A percentile compares a stretch with the other conserved stretches of the same genome.
Conservation (phyloP, 2,888 invertebrate genomes). For the Xanthia togata region DNA sequence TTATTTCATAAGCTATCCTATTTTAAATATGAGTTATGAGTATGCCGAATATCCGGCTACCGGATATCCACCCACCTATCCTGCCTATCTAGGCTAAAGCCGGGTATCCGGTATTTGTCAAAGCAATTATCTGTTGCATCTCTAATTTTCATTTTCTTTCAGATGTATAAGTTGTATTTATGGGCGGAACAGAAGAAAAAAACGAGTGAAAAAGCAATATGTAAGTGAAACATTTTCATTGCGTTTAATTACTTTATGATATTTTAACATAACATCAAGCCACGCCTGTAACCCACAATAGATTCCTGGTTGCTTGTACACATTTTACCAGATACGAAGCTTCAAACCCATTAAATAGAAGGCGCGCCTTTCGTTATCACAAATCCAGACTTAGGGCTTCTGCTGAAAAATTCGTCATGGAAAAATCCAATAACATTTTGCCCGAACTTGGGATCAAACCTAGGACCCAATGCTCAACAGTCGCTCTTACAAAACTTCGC, state of each 20-base stretch:
- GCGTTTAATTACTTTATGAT: not conserved
- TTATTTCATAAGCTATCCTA: not conserved
- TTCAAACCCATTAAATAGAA: not conserved
- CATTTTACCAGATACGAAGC: not conserved
- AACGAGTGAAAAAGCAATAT: slow-evolving; percentile 70
- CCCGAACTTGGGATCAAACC: not conserved
- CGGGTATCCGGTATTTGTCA: slow-evolving; percentile 14
- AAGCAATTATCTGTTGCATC: slow-evolving; percentile 29
- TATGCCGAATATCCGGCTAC: slow-evolving; percentile 35
- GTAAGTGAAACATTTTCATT: slow-evolving; percentile 72
- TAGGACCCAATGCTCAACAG: not conserved
- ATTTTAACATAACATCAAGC: not conserved
- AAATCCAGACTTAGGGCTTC: not conserved
- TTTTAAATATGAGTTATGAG: not conserved
- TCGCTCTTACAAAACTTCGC: too few relatives aligned
- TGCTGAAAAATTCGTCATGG: not conserved
- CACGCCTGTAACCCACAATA: too few relatives aligned
- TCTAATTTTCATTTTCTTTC: slow-evolving; percentile 58
- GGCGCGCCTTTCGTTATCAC: too few relatives aligned
- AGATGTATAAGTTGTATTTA: slow-evolving; percentile 81
- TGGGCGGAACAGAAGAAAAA: slow-evolving; percentile 69
- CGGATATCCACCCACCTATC: slow-evolving; percentile 31
- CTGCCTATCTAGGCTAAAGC: not conserved
- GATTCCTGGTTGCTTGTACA: not conserved
- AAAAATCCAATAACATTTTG: not conserved